Evolutionary conservation across 2,797 vertebrate species (phyloP).

Genomic region (Neopelma chrysocephalum): DNA sequence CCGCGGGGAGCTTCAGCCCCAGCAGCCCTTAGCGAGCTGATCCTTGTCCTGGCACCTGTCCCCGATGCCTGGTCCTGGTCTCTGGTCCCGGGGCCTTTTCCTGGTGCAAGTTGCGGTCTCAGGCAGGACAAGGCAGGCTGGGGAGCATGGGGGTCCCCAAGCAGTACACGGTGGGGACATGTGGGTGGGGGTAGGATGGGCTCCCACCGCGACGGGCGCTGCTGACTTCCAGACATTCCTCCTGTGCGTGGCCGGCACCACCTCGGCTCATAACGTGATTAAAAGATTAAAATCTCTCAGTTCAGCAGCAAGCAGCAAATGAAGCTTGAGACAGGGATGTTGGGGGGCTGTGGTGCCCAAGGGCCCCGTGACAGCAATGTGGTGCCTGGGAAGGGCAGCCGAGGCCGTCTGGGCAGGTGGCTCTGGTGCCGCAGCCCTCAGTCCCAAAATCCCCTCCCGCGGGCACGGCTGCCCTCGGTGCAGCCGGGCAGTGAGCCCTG

Average conservation of each 20-base stretch:
- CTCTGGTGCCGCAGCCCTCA: not conserved
- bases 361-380: not conserved
- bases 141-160: not conserved
- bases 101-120: not conserved
- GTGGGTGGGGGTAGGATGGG: not conserved
- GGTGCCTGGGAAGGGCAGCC: not conserved
- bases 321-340: slow-evolving; percentile 28
- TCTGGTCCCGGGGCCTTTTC: not conserved
- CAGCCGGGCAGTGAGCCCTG: not conserved
- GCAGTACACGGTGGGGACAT: not conserved
- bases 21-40: not conserved
- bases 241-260: slow-evolving; percentile 50
- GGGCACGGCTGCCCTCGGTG: accelerated
- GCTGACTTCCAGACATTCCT: slow-evolving; percentile 65
- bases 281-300: slow-evolving; percentile 59
- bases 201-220: not conserved
- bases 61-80: not conserved
- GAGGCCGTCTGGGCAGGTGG: not conserved
- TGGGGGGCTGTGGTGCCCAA: not conserved
- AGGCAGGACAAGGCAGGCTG: not conserved
- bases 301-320: slow-evolving; percentile 45
- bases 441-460: not conserved
- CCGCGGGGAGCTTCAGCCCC: not conserved
- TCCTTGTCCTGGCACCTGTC: not conserved
- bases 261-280: slow-evolving; percentile 54